Evolutionary conservation across 2,113 vertebrate genomes (phyloP), one percentile per base, ranked within the genome.

Genomic region (Trogon surrucura): DNA sequence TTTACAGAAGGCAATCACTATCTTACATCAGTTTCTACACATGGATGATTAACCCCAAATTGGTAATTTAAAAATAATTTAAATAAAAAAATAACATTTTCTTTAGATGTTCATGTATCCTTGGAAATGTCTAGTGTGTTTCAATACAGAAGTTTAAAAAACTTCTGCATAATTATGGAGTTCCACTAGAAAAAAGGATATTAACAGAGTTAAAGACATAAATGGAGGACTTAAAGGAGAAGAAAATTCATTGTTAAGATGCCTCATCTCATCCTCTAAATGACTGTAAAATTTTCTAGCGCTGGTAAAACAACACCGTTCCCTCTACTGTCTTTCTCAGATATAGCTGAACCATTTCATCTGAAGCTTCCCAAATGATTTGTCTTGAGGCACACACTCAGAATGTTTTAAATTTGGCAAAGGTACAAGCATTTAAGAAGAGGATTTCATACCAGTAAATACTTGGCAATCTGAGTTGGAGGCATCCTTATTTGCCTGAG

Each of bases 381-480:
- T 74, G 38, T 62, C 89, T 89, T 44, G 66, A 91, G 74, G 50
- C 62, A 88, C 89, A 54, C 89, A 44, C 74, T 94, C 58, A 30
- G 89, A 88, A 91, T 88, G 58, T 54, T 94, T 91, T 60, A 88
- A 89, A 77, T 60, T 53, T 93, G 89, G 95, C 74, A 89, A 70
- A 89, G 57, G 26, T 48, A 73, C 56, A 85, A 93, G 60, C 32
- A 30, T 64, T 87, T 88, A 89, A 93, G 80, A 83, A 62, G 58
- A 82, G 57, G 38, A 67, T 84, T 60, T 84, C 48, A 34, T 21
- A 73, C 38, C 71, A 91, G 64, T 30, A 56, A 85, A 58, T 18
- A 66, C 48, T 74, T 57, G 44, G 88, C 90, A 73, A 9, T 25
- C 47, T 51, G 51, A 94, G 73, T 67, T 44, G 47, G 23, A 78